Percentiles rank a stretch among this genome's conserved stretches.
These are phyloP conservation scores for Illadopsis cleaveri DNA, from an alignment of 2,113 vertebrate genomes.

Conservation along the genomic window DNA sequence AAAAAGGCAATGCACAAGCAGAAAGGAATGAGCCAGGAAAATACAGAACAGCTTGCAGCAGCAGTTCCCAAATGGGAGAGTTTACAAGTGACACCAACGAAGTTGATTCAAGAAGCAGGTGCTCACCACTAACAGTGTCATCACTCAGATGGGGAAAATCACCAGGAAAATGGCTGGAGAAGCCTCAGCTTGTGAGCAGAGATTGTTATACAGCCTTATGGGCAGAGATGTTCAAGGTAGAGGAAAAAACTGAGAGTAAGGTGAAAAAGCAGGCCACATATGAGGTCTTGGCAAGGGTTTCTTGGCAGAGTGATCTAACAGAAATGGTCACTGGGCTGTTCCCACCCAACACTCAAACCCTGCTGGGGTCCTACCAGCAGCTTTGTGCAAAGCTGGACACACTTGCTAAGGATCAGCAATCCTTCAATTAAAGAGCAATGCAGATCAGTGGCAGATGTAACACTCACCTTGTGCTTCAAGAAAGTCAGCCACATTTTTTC, in stretches of 20 bases:
- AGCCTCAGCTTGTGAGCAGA: not conserved
- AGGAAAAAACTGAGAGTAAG: not conserved
- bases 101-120: not conserved
- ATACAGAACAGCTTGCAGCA: not conserved
- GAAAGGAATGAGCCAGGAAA: not conserved
- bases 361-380: not conserved
- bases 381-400: not conserved
- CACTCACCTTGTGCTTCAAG: constrained; percentile 87
- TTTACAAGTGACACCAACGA: not conserved
- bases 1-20: not conserved
- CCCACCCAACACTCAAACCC: not conserved
- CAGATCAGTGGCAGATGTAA: too few relatives aligned
- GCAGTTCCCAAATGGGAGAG: not conserved
- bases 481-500: constrained; percentile 92
- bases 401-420: not conserved
- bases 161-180: not conserved
- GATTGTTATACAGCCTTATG: not conserved
- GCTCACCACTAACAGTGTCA: not conserved
- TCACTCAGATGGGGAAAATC: not conserved
- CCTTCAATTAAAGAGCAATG: not conserved
- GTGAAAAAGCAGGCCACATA: not conserved
- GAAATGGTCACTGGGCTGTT: not conserved
- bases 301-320: not conserved
- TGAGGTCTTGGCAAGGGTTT: not conserved
- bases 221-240: not conserved